These are phyloP conservation scores for Manduca sexta DNA, from an alignment of 1,140 invertebrate genomes.

Conservation along the genomic window DNA sequence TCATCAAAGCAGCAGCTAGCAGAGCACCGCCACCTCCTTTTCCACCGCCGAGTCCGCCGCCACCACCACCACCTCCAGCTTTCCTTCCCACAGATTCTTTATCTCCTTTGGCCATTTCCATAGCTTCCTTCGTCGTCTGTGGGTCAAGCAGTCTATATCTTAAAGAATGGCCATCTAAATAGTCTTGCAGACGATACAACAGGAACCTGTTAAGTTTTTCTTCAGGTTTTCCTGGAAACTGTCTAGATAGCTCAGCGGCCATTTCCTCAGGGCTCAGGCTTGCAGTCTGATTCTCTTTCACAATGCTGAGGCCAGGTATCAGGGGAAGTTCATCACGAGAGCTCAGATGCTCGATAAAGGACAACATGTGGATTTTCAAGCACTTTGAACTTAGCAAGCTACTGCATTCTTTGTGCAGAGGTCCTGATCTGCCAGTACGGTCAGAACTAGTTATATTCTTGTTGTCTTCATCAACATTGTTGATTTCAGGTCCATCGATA, in stretches of 20 bases:
- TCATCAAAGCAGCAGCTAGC: slow-evolving; percentile 76
- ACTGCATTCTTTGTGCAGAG: slow-evolving; percentile 56
- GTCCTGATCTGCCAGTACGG: slow-evolving; percentile 30
- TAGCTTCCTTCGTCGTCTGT: slow-evolving; percentile 69
- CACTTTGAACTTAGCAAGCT: slow-evolving; percentile 77
- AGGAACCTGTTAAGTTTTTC: slow-evolving; percentile 82
- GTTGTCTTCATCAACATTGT: slow-evolving; percentile 15
- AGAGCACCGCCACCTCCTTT: slow-evolving; percentile 73
- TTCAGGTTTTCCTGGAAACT: slow-evolving; percentile 84
- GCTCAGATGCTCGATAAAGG: slow-evolving; percentile 80
- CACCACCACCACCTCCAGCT: slow-evolving; percentile 49
- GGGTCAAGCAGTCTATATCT: slow-evolving; percentile 82
- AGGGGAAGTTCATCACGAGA: slow-evolving; percentile 55
- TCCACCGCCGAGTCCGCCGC: slow-evolving; percentile 65
- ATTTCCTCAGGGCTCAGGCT: slow-evolving; percentile 78
- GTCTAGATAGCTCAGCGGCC: slow-evolving; percentile 80
- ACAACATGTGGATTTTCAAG: slow-evolving; percentile 83
- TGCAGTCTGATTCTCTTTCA: slow-evolving; percentile 77
- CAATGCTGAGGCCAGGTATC: slow-evolving; percentile 80
- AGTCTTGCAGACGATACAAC: slow-evolving; percentile 74
- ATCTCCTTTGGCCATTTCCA: slow-evolving; percentile 55
- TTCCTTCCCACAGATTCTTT: slow-evolving; percentile 43
- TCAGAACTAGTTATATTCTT: slow-evolving; percentile 39
- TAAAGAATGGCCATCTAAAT: slow-evolving; percentile 82
- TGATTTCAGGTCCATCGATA: slow-evolving; percentile 24